Base-by-base conservation (phyloP, 1,140 invertebrate genomes). In the Zaprionus taronus region DNA sequence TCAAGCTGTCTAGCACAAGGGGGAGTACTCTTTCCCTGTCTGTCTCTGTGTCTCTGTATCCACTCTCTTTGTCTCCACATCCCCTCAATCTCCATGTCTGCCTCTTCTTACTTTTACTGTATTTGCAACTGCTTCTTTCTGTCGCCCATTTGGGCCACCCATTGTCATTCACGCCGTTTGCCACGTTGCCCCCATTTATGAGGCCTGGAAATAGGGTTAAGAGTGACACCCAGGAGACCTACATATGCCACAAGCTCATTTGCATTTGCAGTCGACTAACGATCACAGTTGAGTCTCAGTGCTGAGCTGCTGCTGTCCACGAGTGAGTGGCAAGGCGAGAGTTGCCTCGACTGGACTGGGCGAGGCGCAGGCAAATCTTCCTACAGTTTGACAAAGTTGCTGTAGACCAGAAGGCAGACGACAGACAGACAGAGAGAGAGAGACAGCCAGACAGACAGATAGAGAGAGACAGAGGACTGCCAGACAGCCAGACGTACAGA, bases 161-260 rank as follows among this genome's bases (percentile, higher is more conserved):
- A 83, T 77, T 67, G 76, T 71, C 78, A 71, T 64, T 61, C 62
- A 9, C 57, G 61, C 24, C 51, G 6, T 15, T 38, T 38, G 36
- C 12, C 14, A 14, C 31, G 61, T 20, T 56, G 79, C 56, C 86
- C 83, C 83, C 77, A 83, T 87, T 87, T 89, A 89, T 90, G 84
- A 84, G 72, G 61, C 72, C 41, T 60, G 60, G 68, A 79, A 89
- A 89, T 81, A 84, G 75, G 84, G 84, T 89, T 89, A 90, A 89
- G 84, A 90, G 84, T 84, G 84, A 89, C 84, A 89, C 85, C 79
- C 84, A 73, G 64, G 79, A 89, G 85, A 89, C 84, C 84, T 84
- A 89, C 84, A 89, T 89, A 84, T 74, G 78, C 70, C 64, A 41
- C 58, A 73, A 73, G 47, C 76, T 85, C 79, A 85, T 85, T 86